Conservation (phyloP, 1,140 invertebrate genomes). For the Archivesica marissinica region DNA sequence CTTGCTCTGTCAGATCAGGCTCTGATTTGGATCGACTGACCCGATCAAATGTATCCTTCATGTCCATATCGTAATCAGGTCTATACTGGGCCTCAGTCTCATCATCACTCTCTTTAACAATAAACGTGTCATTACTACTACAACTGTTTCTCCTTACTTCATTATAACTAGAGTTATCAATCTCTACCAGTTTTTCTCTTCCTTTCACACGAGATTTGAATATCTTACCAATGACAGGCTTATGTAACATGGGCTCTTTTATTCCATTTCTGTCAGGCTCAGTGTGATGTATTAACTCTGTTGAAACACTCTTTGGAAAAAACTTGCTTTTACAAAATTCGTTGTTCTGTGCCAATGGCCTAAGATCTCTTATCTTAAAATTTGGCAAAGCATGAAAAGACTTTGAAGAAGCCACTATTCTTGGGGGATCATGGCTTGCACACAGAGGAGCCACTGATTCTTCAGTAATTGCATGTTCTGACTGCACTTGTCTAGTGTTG, state of each 20-base stretch:
- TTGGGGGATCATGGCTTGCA: background rate
- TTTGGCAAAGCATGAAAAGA: slow-evolving; percentile 17
- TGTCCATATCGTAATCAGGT: background rate
- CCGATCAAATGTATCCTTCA: background rate
- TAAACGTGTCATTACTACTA: slow-evolving; percentile 79
- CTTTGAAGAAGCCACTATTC: background rate
- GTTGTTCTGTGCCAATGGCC: slow-evolving; percentile 77
- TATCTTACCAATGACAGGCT: slow-evolving; percentile 36
- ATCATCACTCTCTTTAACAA: slow-evolving; percentile 77
- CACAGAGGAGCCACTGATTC: background rate
- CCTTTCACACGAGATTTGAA: background rate
- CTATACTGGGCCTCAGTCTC: slow-evolving; percentile 48
- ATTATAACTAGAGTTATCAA: background rate
- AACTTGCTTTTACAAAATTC: slow-evolving; percentile 76
- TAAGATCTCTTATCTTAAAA: slow-evolving; percentile 77
- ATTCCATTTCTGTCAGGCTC: background rate
- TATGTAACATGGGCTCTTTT: slow-evolving; percentile 26
- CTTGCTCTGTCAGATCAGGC: slow-evolving; percentile 66
- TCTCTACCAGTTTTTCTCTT: background rate
- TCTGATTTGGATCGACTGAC: slow-evolving; percentile 68
- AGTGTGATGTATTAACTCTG: background rate
- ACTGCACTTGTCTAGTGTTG: background rate
- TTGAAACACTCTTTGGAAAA: slow-evolving; percentile 55
- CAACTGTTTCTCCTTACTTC: slow-evolving; percentile 43
- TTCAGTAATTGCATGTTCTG: background rate